Percentiles rank a stretch among this genome's conserved stretches.
Conservation (phyloP, 2,888 invertebrate species). For the Palloptera scutellata region DNA sequence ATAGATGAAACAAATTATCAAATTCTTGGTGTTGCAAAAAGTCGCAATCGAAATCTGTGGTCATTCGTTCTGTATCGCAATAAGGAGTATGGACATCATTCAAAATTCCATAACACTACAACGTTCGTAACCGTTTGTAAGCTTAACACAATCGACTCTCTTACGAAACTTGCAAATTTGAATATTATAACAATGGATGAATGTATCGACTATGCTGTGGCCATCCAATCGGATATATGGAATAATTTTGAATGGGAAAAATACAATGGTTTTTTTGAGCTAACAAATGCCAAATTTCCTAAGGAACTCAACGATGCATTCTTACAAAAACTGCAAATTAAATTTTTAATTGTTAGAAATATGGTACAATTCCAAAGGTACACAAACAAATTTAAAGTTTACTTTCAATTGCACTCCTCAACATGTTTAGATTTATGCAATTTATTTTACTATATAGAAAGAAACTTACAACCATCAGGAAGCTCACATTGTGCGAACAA, state of each 20-base stretch:
- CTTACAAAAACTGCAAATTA: slow-evolving; percentile 51
- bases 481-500: slow-evolving; percentile 23
- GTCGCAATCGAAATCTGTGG: slow-evolving; percentile 48
- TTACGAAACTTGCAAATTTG: slow-evolving; percentile 37
- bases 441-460: slow-evolving; percentile 23
- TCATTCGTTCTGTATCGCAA: slow-evolving; percentile 49
- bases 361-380: slow-evolving; percentile 41
- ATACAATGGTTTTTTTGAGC: slow-evolving; percentile 37
- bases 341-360: slow-evolving; percentile 42
- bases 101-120: slow-evolving; percentile 26
- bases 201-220: slow-evolving; percentile 48
- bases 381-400: slow-evolving; percentile 21
- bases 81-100: slow-evolving; percentile 45
- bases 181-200: slow-evolving; percentile 33
- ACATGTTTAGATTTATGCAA: slow-evolving; percentile 2
- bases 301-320: slow-evolving; percentile 42
- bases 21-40: slow-evolving; percentile 49
- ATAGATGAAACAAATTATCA: slow-evolving; percentile 46
- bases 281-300: slow-evolving; percentile 31
- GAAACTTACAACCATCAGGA: slow-evolving; percentile 30
- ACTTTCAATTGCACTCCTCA: neutral
- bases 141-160: slow-evolving; percentile 40
- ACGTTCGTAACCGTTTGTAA: slow-evolving; percentile 45
- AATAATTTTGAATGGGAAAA: slow-evolving; percentile 40
- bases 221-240: slow-evolving; percentile 50